Evolutionary conservation across 1,140 invertebrate species (phyloP).

Genomic region (Drosophila paulistorum): DNA sequence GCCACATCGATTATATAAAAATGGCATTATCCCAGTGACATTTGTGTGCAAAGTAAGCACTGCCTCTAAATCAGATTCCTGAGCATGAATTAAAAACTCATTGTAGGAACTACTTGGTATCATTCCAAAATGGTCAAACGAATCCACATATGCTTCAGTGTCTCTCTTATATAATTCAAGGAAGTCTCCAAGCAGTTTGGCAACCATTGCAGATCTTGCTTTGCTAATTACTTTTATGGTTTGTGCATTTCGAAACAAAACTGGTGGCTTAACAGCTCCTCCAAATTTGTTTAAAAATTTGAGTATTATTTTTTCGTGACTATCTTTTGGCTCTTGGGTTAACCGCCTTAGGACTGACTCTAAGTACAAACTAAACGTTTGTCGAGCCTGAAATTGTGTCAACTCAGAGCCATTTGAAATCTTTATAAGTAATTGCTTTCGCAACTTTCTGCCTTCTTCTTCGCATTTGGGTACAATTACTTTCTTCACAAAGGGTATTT

Average conservation of each 20-base stretch:
- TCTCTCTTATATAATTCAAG: constrained; percentile 94
- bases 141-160: constrained; percentile 89
- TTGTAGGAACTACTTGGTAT: constrained; percentile 85
- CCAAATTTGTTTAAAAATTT: constrained; percentile 93
- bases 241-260: constrained; percentile 84
- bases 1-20: constrained; percentile 78
- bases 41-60: constrained; percentile 79
- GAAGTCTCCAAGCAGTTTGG: constrained; percentile 96
- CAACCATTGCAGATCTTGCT: constrained; percentile 93
- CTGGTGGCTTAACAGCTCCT: constrained; percentile 89
- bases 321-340: constrained; percentile 85
- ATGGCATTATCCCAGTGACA: constrained; percentile 79
- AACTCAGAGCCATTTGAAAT: constrained; percentile 77
- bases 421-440: constrained; percentile 71
- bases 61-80: constrained; percentile 76
- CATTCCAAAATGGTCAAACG: constrained; percentile 86
- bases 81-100: constrained; percentile 85
- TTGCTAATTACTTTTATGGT: constrained; percentile 87
- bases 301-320: constrained; percentile 89
- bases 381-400: constrained; percentile 87
- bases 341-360: constrained; percentile 90
- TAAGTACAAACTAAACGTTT: constrained; percentile 93
- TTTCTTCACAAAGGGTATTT: constrained; percentile 68
- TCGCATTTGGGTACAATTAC: constrained; percentile 63
- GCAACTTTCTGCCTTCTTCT: constrained; percentile 68